Percentiles rank a stretch among this genome's conserved stretches.
Evolutionary conservation across 2,888 invertebrate species (phyloP).

Genomic region (Iselma pallidipennis): DNA sequence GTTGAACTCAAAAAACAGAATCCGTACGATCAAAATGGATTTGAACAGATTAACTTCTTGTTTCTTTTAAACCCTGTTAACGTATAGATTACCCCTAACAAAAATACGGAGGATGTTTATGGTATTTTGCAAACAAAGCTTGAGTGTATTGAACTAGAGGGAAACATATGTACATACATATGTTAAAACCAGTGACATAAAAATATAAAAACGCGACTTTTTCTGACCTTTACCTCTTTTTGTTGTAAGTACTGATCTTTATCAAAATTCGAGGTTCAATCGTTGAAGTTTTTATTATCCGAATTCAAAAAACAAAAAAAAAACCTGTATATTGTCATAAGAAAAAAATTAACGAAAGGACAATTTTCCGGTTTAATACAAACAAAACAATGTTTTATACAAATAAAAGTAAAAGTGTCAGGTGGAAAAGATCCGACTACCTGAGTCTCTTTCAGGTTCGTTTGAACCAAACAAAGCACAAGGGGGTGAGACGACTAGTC

Average conservation of each 20-base stretch:
- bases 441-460: conserved; percentile 1
- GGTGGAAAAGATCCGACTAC: conserved; percentile 26
- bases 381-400: conserved; percentile 27
- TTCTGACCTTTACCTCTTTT: conserved; percentile 26
- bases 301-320: neutral
- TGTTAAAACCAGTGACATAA: conserved; percentile 24
- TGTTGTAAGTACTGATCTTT: conserved; percentile 13
- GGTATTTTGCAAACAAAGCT: conserved; percentile 37
- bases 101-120: conserved; percentile 32
- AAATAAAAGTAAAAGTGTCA: conserved; percentile 34
- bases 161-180: too few species aligned
- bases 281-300: neutral
- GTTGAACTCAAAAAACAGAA: neutral
- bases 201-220: conserved; percentile 17
- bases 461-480: too few species aligned
- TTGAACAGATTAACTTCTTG: neutral
- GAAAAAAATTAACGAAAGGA: conserved; percentile 1
- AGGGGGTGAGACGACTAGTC: neutral
- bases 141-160: conserved; percentile 24
- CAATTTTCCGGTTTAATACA: conserved; percentile 2
- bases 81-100: conserved; percentile 2
- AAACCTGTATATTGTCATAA: conserved; percentile 1
- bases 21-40: neutral
- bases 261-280: neutral
- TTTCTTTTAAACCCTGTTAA: neutral